Conservation (phyloP, 1,140 invertebrate genomes). For the Centruroides sculpturatus region DNA sequence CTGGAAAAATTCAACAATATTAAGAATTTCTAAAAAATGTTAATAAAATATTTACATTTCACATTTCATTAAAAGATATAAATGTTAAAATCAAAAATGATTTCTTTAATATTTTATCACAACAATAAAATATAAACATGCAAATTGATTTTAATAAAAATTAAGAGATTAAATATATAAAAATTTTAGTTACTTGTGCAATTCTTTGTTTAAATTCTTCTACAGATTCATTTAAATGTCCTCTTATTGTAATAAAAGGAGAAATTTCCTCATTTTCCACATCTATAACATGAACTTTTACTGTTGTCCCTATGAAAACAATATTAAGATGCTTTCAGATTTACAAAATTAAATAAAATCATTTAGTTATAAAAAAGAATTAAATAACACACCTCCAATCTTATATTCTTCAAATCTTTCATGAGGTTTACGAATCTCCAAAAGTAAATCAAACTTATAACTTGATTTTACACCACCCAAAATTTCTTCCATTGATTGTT, state of each 20-base stretch:
- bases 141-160: too few species aligned
- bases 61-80: too few species aligned
- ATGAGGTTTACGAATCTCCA: constrained; percentile 50
- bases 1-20: too few species aligned
- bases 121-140: too few species aligned
- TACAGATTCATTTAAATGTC: constrained; percentile 40
- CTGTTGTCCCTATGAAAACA: constrained; percentile 34
- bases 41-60: too few species aligned
- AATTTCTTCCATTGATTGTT: constrained; percentile 37
- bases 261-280: constrained; percentile 43
- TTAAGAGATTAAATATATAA: not conserved
- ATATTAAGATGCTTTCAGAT: not conserved
- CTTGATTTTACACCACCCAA: constrained; percentile 31
- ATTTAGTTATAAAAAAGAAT: not conserved
- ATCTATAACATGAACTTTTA: constrained; percentile 48
- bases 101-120: too few species aligned
- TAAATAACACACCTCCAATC: constrained; percentile 35
- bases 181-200: constrained; percentile 22
- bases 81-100: too few species aligned
- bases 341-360: not conserved
- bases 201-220: constrained; percentile 42
- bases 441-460: constrained; percentile 43
- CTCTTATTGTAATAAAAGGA: constrained; percentile 43
- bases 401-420: constrained; percentile 47
- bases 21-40: too few species aligned